Conservation (phyloP, 2,797 vertebrate genomes). For the Lateolabrax maculatus region DNA sequence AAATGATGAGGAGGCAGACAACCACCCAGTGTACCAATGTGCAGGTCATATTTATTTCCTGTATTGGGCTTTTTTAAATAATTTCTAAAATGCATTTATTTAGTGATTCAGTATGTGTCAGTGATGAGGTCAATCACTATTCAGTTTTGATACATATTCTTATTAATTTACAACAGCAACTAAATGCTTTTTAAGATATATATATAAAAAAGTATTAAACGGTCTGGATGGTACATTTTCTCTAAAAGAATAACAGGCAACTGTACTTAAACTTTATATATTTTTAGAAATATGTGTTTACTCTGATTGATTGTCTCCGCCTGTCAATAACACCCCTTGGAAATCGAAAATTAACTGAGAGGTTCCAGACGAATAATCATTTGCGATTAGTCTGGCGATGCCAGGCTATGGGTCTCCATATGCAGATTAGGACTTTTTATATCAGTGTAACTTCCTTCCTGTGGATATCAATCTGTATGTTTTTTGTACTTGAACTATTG, state of each 20-base stretch:
- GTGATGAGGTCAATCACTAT: neutral
- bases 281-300: too few species aligned
- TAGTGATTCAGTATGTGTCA: neutral
- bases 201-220: too few species aligned
- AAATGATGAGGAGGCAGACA: neutral
- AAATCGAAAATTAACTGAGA: too few species aligned
- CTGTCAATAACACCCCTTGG: too few species aligned
- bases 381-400: too few species aligned
- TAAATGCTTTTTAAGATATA: too few species aligned
- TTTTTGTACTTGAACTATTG: neutral
- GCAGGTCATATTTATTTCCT: neutral
- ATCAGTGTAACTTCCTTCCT: neutral
- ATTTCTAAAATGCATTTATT: neutral
- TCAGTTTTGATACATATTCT: neutral
- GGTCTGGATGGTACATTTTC: too few species aligned
- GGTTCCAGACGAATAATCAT: too few species aligned
- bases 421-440: neutral
- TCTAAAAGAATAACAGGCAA: too few species aligned
- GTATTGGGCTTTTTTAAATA: neutral
- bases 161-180: slow-evolving; percentile 1
- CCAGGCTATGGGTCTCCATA: neutral
- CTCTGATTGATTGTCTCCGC: too few species aligned
- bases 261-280: too few species aligned
- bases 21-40: neutral
- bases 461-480: neutral